Conservation (phyloP, 2,888 invertebrate genomes). For the Magallana nippona region DNA sequence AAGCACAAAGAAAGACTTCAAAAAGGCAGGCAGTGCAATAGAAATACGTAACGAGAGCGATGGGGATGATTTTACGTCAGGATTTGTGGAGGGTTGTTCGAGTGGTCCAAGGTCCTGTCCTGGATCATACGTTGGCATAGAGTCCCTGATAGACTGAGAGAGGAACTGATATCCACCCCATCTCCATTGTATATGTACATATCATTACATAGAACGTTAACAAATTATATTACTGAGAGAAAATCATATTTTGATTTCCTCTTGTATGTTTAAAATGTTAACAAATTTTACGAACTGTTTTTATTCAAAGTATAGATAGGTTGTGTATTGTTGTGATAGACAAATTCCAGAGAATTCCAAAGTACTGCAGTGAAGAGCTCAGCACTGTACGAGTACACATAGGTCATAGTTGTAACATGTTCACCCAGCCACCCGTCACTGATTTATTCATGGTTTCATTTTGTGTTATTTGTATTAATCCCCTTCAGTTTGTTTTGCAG, state of each 20-base stretch:
- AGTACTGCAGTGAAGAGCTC: background rate
- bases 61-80: slow-evolving; percentile 62
- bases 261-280: too few relatives aligned
- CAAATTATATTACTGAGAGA: too few relatives aligned
- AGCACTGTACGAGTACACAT: background rate
- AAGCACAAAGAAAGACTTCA: slow-evolving; percentile 41
- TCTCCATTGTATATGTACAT: background rate
- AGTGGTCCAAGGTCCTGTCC: slow-evolving; percentile 38
- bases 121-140: slow-evolving; percentile 40
- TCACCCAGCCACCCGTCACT: too few relatives aligned
- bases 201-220: background rate
- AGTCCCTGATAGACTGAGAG: slow-evolving; percentile 44
- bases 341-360: slow-evolving; percentile 29
- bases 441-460: too few relatives aligned
- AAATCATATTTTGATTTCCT: too few relatives aligned
- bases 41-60: slow-evolving; percentile 47
- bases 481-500: too few relatives aligned
- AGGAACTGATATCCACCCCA: background rate
- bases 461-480: too few relatives aligned
- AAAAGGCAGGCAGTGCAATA: slow-evolving; percentile 39
- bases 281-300: background rate
- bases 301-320: background rate
- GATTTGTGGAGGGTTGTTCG: slow-evolving; percentile 58
- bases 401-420: background rate
- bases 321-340: slow-evolving; percentile 2